Evolutionary conservation across 2,888 invertebrate species (phyloP).

Genomic region (Chalcosyrphus nemorum): DNA sequence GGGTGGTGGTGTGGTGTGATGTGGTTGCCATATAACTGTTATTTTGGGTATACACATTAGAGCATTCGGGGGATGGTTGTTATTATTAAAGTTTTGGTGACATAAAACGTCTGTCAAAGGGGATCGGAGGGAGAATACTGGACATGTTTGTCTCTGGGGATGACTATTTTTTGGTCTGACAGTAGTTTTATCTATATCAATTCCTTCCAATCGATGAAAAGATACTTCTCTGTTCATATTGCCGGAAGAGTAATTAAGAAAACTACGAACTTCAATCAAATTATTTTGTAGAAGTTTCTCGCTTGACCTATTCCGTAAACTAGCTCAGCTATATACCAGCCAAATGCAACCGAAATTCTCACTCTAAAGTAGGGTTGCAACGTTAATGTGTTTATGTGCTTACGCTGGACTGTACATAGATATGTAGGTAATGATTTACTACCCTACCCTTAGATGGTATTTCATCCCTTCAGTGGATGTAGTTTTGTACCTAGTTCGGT

Average conservation of each 20-base stretch:
- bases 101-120: background rate
- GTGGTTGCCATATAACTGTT: background rate
- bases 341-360: background rate
- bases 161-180: background rate
- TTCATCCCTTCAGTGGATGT: constrained; percentile 47
- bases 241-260: no score
- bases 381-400: background rate
- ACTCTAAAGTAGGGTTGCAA: background rate
- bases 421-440: background rate
- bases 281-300: no score
- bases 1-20: background rate
- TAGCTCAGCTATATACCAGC: background rate
- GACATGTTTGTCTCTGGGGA: background rate
- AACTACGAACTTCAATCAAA: no score
- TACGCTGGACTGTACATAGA: background rate
- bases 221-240: no score
- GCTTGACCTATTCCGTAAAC: no score
- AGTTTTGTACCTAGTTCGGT: background rate
- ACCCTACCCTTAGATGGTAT: background rate
- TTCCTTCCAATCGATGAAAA: no score
- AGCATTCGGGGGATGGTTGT: no score
- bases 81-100: background rate
- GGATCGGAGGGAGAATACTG: background rate
- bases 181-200: no score
- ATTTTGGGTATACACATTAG: background rate